Evolutionary conservation across 2,888 invertebrate species (phyloP), one percentile per base, ranked within the genome.

Genomic region (Julus scandinavius): DNA sequence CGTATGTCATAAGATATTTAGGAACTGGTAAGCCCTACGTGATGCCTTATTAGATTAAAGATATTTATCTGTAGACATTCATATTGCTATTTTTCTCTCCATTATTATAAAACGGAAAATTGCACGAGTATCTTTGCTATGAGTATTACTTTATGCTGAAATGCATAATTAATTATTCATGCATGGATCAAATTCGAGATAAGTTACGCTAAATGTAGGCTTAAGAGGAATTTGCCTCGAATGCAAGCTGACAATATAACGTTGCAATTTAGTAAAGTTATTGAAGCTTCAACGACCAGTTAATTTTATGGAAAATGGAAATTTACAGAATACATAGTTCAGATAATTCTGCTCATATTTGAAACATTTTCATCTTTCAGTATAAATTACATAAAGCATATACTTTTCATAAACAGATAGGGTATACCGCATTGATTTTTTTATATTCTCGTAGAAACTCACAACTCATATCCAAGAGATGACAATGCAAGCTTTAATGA

Each of bases 31-130:
- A 63, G 3, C 58, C 17, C n/a, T 20, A 63, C n/a, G 58, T 17
- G 58, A 63, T 63, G 58, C 58, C 58, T 63, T 63, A 63, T n/a
- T 63, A 63, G 17, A n/a, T n/a, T 63, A 54, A 17, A n/a, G 58
- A 63, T 63, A 63, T 63, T 63, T 63, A 63, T 63, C 58, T 63
- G n/a, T 17, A 63, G n/a, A 63, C 58, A 63, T 63, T 63, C n/a
- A 63, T n/a, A 63, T 54, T 63, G n/a, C 58, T n/a, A 54, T 63
- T 17, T 63, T 63, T 63, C 29, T 54, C 54, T 17, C 6, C 17
- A n/a, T n/a, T n/a, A 63, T 63, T 63, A 63, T 63, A n/a, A 63
- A n/a, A 63, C 17, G 6, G 58, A n/a, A n/a, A 63, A 5, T 29
- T 29, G 17, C n/a, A 63, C 2, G 58, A 63, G 17, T 63, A 63